phyloP scores from a whole-genome alignment of 2,113 vertebrate genomes.

The Anoura caudifer region DNA sequence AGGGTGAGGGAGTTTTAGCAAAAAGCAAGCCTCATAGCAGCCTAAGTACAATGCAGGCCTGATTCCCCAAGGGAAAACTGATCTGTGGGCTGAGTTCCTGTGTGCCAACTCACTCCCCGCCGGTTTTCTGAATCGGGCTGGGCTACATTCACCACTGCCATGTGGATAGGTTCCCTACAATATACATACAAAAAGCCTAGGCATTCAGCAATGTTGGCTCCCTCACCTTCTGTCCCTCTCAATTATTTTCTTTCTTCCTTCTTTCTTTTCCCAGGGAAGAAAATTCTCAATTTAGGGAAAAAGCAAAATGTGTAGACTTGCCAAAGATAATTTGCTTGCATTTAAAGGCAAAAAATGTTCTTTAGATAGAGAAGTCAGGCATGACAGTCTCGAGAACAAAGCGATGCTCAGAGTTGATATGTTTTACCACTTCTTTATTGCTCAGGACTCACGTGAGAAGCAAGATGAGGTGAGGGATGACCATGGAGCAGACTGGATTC shows the following conservation, averaged over 20 bases:
- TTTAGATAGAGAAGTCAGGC: neutral
- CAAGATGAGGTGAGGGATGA: neutral
- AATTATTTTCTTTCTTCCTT: neutral
- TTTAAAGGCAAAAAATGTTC: neutral
- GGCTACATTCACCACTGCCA: no score
- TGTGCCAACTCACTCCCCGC: no score
- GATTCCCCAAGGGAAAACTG: no score
- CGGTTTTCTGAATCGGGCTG: no score
- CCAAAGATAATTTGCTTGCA: neutral
- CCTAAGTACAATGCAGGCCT: no score
- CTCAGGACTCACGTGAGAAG: neutral
- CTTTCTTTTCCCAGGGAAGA: neutral
- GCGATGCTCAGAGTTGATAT: neutral
- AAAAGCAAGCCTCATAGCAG: no score
- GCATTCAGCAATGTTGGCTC: neutral
- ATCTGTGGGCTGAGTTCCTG: no score
- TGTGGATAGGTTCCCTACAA: no score
- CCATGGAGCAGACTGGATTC: neutral
- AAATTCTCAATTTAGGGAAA: neutral
- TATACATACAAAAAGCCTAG: neutral
- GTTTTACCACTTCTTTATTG: neutral
- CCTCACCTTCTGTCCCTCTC: neutral
- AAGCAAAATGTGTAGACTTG: neutral
- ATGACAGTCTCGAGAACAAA: neutral
- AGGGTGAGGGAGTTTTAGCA: no score